These are phyloP conservation scores for Gadopsis marmoratus DNA, from an alignment of 2,797 vertebrate species.

Conservation along the genomic window DNA sequence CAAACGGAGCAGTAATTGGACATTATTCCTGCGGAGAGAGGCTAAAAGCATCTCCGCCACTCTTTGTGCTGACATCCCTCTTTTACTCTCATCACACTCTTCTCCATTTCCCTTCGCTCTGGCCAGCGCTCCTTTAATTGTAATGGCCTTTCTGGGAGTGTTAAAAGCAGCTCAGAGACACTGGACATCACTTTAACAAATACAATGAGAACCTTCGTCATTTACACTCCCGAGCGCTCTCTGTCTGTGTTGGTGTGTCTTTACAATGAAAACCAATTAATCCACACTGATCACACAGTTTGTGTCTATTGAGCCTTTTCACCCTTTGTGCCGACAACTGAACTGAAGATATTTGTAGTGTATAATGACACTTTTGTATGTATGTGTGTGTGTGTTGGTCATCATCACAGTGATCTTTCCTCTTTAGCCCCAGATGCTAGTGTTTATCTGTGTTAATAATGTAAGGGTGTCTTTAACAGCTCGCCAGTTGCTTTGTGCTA, in stretches of 20 bases:
- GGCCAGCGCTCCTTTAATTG: conserved; percentile 77
- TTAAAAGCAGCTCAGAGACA: conserved; percentile 75
- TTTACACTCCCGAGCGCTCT: conserved; percentile 46
- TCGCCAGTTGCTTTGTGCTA: conserved; percentile 54
- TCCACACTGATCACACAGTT: conserved; percentile 36
- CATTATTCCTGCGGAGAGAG: conserved; percentile 75
- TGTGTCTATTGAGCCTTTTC: conserved; percentile 23
- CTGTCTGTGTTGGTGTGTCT: conserved; percentile 25
- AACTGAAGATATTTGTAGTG: background rate
- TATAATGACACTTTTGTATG: background rate
- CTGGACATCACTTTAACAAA: conserved; percentile 78
- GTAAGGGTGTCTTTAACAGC: conserved; percentile 69
- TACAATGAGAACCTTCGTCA: conserved; percentile 58
- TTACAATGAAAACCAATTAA: conserved; percentile 33
- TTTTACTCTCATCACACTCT: conserved; percentile 78
- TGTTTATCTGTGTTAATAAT: conserved; percentile 79
- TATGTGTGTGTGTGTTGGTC: background rate
- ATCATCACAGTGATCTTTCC: conserved; percentile 28
- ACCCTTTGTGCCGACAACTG: background rate
- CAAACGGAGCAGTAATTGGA: conserved; percentile 77
- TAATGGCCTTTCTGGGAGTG: conserved; percentile 78
- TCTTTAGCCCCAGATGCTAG: conserved; percentile 57
- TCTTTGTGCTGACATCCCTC: conserved; percentile 76
- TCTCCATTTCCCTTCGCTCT: conserved; percentile 62
- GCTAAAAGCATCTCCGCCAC: conserved; percentile 80